Conservation (phyloP, 2,888 invertebrate genomes). For the Stratiomys singularior region DNA sequence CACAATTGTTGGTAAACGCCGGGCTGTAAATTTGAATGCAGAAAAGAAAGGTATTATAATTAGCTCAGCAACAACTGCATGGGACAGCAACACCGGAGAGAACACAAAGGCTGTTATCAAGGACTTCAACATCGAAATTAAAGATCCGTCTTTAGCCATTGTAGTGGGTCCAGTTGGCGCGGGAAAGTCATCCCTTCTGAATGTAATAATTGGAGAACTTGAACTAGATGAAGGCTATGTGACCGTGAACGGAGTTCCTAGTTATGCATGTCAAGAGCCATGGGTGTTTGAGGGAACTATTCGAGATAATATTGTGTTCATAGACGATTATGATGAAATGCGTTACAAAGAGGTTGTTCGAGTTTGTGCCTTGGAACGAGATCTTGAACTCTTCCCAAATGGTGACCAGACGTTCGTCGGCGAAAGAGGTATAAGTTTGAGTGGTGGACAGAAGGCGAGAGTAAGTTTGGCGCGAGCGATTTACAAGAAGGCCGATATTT, state of each 20-base stretch:
- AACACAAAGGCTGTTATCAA: constrained; percentile 39
- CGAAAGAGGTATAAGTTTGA: constrained; percentile 76
- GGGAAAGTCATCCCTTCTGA: constrained; percentile 79
- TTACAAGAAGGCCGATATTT: constrained; percentile 79
- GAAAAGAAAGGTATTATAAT: constrained; percentile 48
- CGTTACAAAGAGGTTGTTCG: constrained; percentile 67
- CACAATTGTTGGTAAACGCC: neutral
- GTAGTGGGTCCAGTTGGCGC: constrained; percentile 78
- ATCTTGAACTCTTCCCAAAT: constrained; percentile 71
- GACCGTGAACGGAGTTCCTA: constrained; percentile 72
- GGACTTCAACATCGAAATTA: constrained; percentile 48
- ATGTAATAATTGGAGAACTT: constrained; percentile 79
- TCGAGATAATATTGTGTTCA: constrained; percentile 93
- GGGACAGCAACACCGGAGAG: constrained; percentile 50
- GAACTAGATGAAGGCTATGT: constrained; percentile 71
- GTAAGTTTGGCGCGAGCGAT: constrained; percentile 80
- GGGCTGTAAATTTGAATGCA: constrained; percentile 49
- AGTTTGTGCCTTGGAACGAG: constrained; percentile 72
- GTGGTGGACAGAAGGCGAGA: constrained; percentile 81
- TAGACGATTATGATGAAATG: constrained; percentile 73
- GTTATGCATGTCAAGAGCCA: constrained; percentile 84
- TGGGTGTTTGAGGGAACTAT: constrained; percentile 86
- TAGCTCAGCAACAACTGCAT: constrained; percentile 47
- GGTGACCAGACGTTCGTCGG: constrained; percentile 70
- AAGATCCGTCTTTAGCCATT: constrained; percentile 55